Base-by-base conservation (phyloP, 2,888 invertebrate genomes). In the Himalopsyche kuldschensis region DNA sequence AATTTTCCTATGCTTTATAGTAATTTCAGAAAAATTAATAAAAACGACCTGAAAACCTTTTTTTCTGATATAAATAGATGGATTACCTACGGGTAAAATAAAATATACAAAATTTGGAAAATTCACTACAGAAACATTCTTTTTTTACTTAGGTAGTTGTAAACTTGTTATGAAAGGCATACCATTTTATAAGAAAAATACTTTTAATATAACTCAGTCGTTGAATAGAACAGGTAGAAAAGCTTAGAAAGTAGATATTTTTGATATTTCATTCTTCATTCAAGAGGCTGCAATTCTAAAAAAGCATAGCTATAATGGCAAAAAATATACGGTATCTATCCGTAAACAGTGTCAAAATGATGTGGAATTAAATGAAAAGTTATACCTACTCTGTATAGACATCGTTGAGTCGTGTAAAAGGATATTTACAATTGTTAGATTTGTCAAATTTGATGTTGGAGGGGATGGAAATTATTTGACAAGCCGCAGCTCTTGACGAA, bases 261-360 rank as follows among this genome's bases (percentile, higher is more conserved):
- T 69, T 69, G 69, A 69, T 69, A 69, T 69, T 69, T 69, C 69
- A 69, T 69, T 69, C 69, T 24, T 69, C 69, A 69, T 69, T 69
- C 69, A 69, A 69, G 27, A 69, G 69, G 69, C 69, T 69, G 69
- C 27, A 69, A 69, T 69, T 27, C 69, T 69, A 69, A 69, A 10
- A 69, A 69, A 69, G 69, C 69, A 69, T 69, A 69, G 69, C 69
- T 69, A 69, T 69, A 69, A 27, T 69, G 11, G 69, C 69, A 69
- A 69, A 69, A 69, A 69, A 69, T 69, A 69, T 69, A 69, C 69
- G 69, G 69, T 69, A 27, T 30, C 69, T 69, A 69, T 69, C 69
- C 69, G 69, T 69, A 69, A 69, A 69, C 69, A 69, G 69, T 69
- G 69, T 69, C 69, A 69, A 69, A 69, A 69, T 69, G 69, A 69